Conservation (phyloP, 2,797 vertebrate species). For the Hypotaenidia philippensis region DNA sequence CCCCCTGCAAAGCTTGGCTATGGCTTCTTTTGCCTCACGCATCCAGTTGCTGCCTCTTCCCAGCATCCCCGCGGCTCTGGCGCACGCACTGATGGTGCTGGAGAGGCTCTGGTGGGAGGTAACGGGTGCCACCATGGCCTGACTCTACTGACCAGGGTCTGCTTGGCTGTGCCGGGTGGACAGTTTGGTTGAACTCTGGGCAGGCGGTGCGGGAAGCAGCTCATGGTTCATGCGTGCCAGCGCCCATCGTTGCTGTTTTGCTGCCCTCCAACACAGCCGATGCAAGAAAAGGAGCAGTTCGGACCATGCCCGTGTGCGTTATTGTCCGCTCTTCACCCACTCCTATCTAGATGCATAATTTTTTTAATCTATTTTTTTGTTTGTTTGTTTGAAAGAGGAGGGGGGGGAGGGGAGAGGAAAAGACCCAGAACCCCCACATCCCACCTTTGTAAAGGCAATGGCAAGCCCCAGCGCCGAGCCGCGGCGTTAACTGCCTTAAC, state of each 20-base stretch:
- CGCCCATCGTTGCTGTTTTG: background rate
- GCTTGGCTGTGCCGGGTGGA: background rate
- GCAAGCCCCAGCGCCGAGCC: constrained; percentile 13
- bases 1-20: constrained; percentile 53
- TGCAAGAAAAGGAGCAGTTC: background rate
- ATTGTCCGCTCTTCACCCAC: constrained; percentile 61
- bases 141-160: background rate
- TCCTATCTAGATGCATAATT: constrained; percentile 13
- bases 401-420: constrained; percentile 37
- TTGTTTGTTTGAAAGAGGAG: constrained; percentile 36
- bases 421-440: background rate
- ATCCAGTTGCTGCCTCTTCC: constrained; percentile 28
- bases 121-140: background rate
- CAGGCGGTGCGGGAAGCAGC: background rate
- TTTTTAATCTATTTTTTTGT: background rate
- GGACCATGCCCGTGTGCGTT: background rate
- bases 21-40: constrained; percentile 31
- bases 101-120: background rate
- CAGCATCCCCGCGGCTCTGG: background rate
- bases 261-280: background rate
- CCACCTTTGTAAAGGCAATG: background rate
- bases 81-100: accelerated
- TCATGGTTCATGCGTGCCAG: accelerated
- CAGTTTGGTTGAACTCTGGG: background rate
- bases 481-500: constrained; percentile 91